phyloP scores from a whole-genome alignment of 2,797 vertebrate genomes.

The Leptoclinus maculatus region DNA sequence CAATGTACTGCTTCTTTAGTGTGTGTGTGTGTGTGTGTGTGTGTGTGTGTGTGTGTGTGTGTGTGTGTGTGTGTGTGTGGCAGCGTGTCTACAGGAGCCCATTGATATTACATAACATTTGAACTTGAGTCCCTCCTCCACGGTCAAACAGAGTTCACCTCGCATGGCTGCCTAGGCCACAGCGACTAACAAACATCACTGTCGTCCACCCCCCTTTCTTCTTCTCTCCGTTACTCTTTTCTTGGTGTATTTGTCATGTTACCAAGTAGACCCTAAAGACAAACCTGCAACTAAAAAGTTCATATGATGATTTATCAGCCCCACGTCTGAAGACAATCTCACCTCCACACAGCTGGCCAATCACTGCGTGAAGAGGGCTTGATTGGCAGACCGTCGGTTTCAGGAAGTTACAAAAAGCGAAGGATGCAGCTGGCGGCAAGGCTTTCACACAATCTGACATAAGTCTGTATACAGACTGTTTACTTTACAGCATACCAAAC shows the following conservation, averaged over 20 bases:
- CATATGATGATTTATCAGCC: background rate
- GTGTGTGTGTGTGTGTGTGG: background rate
- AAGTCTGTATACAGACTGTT: too few relatives aligned
- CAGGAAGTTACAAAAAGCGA: too few relatives aligned
- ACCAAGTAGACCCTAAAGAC: background rate
- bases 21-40: background rate
- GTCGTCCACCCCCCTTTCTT: background rate
- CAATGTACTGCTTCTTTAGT: background rate
- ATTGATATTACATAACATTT: constrained; percentile 51
- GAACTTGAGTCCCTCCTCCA: constrained; percentile 51
- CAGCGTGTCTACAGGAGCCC: constrained; percentile 14
- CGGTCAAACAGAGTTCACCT: constrained; percentile 56
- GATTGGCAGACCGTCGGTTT: background rate
- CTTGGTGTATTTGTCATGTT: background rate
- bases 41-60: background rate
- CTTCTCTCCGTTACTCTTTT: background rate
- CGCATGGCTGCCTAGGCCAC: constrained; percentile 5
- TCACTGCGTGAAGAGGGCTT: background rate
- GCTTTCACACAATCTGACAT: too few relatives aligned
- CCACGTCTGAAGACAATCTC: background rate
- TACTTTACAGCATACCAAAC: too few relatives aligned
- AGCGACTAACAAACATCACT: constrained; percentile 5
- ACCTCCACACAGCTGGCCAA: background rate
- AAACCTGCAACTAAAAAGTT: background rate
- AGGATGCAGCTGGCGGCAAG: too few relatives aligned